Conservation (phyloP, 2,113 vertebrate species). For the Furnarius figulus region DNA sequence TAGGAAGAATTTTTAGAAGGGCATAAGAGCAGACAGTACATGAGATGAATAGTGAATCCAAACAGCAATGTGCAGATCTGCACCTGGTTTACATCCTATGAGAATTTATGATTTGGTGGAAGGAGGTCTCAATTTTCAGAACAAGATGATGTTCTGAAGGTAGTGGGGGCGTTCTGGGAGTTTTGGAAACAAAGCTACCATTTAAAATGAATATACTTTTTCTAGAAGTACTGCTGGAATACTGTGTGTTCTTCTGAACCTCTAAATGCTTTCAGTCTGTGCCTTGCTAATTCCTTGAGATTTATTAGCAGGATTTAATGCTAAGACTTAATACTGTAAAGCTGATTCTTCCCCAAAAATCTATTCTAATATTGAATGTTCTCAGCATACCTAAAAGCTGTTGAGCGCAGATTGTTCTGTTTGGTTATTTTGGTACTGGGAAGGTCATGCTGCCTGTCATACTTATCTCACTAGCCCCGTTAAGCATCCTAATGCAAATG, state of each 20-base stretch:
- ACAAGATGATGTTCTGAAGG: background rate
- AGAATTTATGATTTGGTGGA: background rate
- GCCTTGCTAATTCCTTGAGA: background rate
- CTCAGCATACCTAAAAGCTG: background rate
- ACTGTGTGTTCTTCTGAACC: background rate
- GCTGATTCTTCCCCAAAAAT: background rate
- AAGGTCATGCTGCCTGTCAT: conserved; percentile 55
- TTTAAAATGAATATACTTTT: background rate
- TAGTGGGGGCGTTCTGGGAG: background rate
- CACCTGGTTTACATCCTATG: background rate
- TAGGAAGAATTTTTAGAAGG: background rate
- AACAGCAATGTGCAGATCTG: background rate
- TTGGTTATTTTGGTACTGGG: conserved; percentile 38
- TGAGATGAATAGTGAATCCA: background rate
- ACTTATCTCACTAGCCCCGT: conserved; percentile 7
- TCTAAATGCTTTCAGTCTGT: background rate
- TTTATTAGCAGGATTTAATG: background rate
- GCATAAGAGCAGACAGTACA: too few relatives aligned
- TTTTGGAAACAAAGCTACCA: background rate
- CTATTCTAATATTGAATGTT: background rate
- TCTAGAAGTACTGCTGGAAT: background rate
- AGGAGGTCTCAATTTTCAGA: background rate
- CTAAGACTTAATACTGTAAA: background rate
- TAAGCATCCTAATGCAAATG: conserved; percentile 47
- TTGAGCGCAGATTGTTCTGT: background rate